phyloP scores from a whole-genome alignment of 2,797 vertebrate species.

The Mallotus villosus region DNA sequence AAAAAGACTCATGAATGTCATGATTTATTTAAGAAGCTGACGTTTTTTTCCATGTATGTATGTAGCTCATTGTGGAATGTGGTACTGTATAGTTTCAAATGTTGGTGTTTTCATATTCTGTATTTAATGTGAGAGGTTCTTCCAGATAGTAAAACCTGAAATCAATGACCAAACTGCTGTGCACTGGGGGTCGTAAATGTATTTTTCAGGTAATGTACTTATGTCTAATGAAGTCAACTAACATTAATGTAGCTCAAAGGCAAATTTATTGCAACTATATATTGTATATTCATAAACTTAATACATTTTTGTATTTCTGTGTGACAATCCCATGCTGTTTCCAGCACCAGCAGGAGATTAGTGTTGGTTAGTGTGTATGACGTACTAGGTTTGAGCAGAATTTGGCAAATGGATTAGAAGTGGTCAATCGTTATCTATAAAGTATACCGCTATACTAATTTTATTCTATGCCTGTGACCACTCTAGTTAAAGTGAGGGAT shows the following conservation, averaged over 20 bases:
- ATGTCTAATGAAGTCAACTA: constrained; percentile 66
- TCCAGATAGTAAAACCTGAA: constrained; percentile 62
- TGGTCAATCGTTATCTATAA: constrained; percentile 38
- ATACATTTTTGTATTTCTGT: constrained; percentile 74
- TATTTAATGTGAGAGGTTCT: constrained; percentile 57
- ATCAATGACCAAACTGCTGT: constrained; percentile 80
- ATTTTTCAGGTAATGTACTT: constrained; percentile 73
- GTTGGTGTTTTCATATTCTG: constrained; percentile 47
- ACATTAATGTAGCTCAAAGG: constrained; percentile 68
- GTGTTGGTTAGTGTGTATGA: constrained; percentile 2
- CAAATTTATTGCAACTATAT: constrained; percentile 71
- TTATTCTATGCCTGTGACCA: neutral
- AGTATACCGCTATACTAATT: neutral
- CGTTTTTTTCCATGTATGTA: constrained; percentile 39
- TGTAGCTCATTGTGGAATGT: constrained; percentile 47
- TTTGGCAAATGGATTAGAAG: constrained; percentile 43
- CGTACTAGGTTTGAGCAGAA: constrained; percentile 48
- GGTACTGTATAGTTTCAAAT: constrained; percentile 21
- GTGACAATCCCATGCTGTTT: constrained; percentile 52
- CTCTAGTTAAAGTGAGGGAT: neutral
- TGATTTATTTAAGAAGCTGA: constrained; percentile 33
- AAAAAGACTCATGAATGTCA: constrained; percentile 60
- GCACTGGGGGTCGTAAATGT: constrained; percentile 73
- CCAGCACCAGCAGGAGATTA: constrained; percentile 47
- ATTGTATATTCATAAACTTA: constrained; percentile 77